Evolutionary conservation across 2,888 invertebrate genomes (phyloP), one percentile per base, ranked within the genome.

Genomic region (Amaurobius ferox): DNA sequence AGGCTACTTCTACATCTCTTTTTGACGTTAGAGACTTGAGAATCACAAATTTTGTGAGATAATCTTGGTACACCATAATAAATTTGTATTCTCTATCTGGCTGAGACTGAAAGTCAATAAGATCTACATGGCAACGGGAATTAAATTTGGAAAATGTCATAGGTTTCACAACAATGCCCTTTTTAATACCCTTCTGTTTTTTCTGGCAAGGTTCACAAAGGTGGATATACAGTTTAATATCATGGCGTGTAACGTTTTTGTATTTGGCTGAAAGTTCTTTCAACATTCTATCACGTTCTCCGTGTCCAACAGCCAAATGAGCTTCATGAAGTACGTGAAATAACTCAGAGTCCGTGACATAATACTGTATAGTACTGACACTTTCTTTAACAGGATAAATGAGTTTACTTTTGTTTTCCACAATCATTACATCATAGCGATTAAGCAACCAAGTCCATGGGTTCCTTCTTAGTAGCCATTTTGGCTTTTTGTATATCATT

Each of bases 21-120:
- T n/a, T n/a, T n/a, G n/a, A n/a, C n/a, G 73, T 67, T 39, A 89
- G 78, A 70, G 89, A 29, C 26, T 80, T 83, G 1, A 88, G 44
- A 19, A 80, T 74, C 40, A 86, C 80, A 83, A 89, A 89, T 79
- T 89, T 89, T 16, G 48, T 48, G n/a, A n/a, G 70, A 71, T 88
- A 88, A 78, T 89, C 89, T 83, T 89, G n/a, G n/a, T 48, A 16
- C 48, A 48, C 48, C 48, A 48, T n/a, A 48, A 48, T 48, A n/a
- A 88, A 89, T 79, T 87, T 88, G 32, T 61, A 88, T n/a, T 77
- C 67, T 55, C 87, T 79, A 87, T 48, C 19, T 48, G 48, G 48
- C 39, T 39, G 39, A 39, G 39, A n/a, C n/a, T n/a, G 13, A 39
- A 39, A 39, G 39, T 39, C 39, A 39, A 89, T 88, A n/a, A 89